These are phyloP conservation scores for Dendrocopos noguchii DNA, from an alignment of 2,113 vertebrate genomes.

Conservation along the genomic window DNA sequence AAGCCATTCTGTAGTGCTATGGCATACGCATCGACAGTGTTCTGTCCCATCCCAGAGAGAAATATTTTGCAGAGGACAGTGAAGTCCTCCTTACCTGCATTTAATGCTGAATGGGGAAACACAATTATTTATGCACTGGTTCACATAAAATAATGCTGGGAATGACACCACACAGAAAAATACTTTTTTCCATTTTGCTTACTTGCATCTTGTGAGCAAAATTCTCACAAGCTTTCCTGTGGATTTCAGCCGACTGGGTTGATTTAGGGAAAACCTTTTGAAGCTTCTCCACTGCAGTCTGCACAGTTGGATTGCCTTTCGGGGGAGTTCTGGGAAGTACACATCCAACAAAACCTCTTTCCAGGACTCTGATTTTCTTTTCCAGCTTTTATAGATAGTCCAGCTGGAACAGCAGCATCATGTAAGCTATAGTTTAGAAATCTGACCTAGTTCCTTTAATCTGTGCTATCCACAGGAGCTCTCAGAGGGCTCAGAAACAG, in stretches of 20 bases:
- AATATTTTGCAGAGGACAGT: not conserved
- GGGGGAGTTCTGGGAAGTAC: slow-evolving; percentile 57
- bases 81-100: not conserved
- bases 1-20: not conserved
- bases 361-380: slow-evolving; percentile 61
- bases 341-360: slow-evolving; percentile 53
- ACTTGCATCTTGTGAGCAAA: not conserved
- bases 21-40: not conserved
- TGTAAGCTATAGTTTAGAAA: slow-evolving; percentile 58
- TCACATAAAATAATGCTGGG: not conserved
- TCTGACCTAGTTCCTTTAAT: slow-evolving; percentile 62
- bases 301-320: slow-evolving; percentile 55
- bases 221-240: slow-evolving; percentile 19
- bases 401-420: slow-evolving; percentile 54
- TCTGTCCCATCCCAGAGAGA: not conserved
- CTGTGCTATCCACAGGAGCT: not conserved
- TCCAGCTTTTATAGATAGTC: slow-evolving; percentile 56
- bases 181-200: not conserved
- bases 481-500: slow-evolving; percentile 51
- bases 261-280: slow-evolving; percentile 52
- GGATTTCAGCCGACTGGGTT: slow-evolving; percentile 26
- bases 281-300: slow-evolving; percentile 48
- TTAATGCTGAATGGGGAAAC: not conserved
- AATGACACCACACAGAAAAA: not conserved
- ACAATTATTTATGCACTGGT: not conserved